These are phyloP conservation scores for Eupleurogrammus muticus DNA, from an alignment of 2,797 vertebrate species.

Conservation along the genomic window DNA sequence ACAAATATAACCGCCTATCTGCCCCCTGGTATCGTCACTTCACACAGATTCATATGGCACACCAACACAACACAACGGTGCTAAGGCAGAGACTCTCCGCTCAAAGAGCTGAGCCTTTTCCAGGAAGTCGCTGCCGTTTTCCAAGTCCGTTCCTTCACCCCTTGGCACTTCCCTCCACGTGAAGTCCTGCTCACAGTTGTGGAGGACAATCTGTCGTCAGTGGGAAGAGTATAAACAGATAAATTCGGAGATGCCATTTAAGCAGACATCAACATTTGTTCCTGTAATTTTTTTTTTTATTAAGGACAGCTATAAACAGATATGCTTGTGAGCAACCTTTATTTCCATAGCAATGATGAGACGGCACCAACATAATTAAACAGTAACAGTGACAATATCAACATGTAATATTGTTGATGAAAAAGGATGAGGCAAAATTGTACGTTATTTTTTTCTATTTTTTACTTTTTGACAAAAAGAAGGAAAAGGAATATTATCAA, in stretches of 20 bases:
- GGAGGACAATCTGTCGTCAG: conserved; percentile 10
- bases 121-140: neutral
- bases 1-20: neutral
- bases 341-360: too few relatives aligned
- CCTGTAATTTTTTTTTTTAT: too few relatives aligned
- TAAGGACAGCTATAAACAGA: too few relatives aligned
- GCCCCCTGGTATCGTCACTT: neutral
- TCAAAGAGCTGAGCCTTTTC: neutral
- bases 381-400: too few relatives aligned
- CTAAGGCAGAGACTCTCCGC: neutral
- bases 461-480: too few relatives aligned
- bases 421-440: too few relatives aligned
- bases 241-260: neutral
- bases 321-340: too few relatives aligned
- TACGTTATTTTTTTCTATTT: too few relatives aligned
- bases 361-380: too few relatives aligned
- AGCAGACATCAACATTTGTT: neutral
- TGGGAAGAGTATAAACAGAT: conserved; percentile 16
- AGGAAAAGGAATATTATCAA: too few relatives aligned
- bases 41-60: neutral
- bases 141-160: conserved; percentile 8
- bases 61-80: neutral
- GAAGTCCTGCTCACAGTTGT: conserved; percentile 17
- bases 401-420: too few relatives aligned
- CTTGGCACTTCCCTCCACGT: conserved; percentile 13